phyloP scores from a whole-genome alignment of 2,888 invertebrate genomes.

The Tinea pellionella region DNA sequence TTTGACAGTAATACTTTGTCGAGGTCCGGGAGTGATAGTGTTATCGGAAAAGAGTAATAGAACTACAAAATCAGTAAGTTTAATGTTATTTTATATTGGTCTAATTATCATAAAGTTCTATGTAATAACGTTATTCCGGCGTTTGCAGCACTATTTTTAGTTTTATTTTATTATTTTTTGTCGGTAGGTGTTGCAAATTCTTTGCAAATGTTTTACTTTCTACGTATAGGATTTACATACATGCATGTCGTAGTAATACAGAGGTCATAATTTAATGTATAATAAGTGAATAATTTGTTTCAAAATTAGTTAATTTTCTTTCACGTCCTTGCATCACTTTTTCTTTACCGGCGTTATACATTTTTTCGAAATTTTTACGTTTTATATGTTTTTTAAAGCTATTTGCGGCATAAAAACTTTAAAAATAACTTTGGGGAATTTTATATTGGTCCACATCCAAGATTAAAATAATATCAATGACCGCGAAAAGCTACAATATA shows the following conservation, averaged over 20 bases:
- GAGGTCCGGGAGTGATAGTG: constrained; percentile 52
- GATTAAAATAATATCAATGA: neutral
- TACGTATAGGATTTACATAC: too few species aligned
- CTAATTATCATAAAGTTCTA: neutral
- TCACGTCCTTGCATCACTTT: neutral
- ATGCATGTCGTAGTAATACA: too few species aligned
- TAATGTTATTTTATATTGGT: neutral
- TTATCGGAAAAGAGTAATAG: constrained; percentile 25
- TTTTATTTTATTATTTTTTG: neutral
- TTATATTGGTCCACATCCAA: neutral
- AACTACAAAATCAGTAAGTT: constrained; percentile 29
- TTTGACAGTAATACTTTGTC: constrained; percentile 48
- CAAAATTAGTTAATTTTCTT: neutral
- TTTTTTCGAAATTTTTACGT: constrained; percentile 1
- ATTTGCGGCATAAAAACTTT: neutral
- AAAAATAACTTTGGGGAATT: neutral
- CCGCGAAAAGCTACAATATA: neutral
- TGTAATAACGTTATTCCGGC: neutral
- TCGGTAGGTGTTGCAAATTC: too few species aligned
- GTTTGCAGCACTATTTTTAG: neutral
- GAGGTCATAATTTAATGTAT: too few species aligned
- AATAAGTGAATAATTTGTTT: too few species aligned
- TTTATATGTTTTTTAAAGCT: constrained; percentile 15
- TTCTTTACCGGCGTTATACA: neutral
- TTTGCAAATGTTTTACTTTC: too few species aligned